A percentile compares a stretch with the other conserved stretches of the same genome.
Conservation (phyloP, 2,113 vertebrate species). For the Pygoscelis antarcticus region DNA sequence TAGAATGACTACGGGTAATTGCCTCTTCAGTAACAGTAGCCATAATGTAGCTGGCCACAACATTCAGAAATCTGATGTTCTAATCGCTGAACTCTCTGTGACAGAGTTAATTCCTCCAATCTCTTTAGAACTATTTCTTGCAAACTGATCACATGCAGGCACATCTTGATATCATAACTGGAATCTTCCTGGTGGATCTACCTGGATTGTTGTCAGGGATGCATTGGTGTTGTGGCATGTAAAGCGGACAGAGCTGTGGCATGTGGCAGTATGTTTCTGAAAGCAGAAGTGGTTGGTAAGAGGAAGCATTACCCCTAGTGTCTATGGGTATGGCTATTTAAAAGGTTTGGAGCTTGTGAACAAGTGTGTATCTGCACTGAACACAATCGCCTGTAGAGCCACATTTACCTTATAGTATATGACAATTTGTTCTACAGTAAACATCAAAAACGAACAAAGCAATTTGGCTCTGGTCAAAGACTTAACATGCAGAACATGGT, state of each 20-base stretch:
- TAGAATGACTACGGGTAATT: not conserved
- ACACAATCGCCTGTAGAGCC: not conserved
- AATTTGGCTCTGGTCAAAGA: not conserved
- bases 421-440: not conserved
- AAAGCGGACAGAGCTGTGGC: not conserved
- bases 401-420: not conserved
- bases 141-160: not conserved
- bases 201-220: not conserved
- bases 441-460: not conserved
- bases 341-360: not conserved
- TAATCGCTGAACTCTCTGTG: not conserved
- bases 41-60: not conserved
- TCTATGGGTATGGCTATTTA: not conserved
- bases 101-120: not conserved
- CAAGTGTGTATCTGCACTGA: not conserved
- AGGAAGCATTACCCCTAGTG: not conserved
- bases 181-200: not conserved
- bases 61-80: not conserved
- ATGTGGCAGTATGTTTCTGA: not conserved
- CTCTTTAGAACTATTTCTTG: not conserved
- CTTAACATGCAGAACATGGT: not conserved
- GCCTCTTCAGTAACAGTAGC: not conserved
- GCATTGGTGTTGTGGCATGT: accelerated
- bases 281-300: not conserved
- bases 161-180: not conserved